Evolutionary conservation across 92 coral and sea anemone genomes (phyloP).

Genomic region (Phenganax subtilis): DNA sequence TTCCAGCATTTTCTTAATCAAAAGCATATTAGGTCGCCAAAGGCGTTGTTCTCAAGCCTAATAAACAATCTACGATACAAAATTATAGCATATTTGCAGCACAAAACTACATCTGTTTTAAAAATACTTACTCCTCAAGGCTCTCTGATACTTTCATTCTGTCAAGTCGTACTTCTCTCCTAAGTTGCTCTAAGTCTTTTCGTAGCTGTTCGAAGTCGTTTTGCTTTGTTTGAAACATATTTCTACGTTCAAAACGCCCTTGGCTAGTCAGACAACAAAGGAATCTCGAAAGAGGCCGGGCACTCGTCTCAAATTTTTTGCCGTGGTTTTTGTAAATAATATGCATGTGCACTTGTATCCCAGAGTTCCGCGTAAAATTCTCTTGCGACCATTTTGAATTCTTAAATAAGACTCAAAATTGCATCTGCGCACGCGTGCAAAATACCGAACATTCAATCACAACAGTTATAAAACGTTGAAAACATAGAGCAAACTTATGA

Average conservation of each 20-base stretch:
- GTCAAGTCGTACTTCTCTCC: constrained; percentile 28
- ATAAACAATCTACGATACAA: not conserved
- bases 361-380: not conserved
- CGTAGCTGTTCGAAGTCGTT: constrained; percentile 28
- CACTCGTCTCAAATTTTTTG: not conserved
- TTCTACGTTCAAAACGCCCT: not conserved
- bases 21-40: too few relatives aligned
- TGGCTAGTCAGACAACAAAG: constrained; percentile 10
- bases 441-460: too few relatives aligned
- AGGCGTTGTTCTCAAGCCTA: too few relatives aligned
- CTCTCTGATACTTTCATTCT: constrained; percentile 37
- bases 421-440: too few relatives aligned
- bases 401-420: too few relatives aligned
- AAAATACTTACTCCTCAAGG: constrained; percentile 36
- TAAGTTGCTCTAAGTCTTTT: constrained; percentile 31
- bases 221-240: constrained; percentile 34
- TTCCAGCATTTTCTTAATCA: too few relatives aligned
- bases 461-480: too few relatives aligned
- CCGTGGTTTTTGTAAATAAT: not conserved
- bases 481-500: too few relatives aligned
- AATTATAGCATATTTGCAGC: not conserved
- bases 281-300: constrained; percentile 3
- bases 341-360: not conserved
- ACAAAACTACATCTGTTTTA: constrained; percentile 3
- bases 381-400: not conserved